Conservation (phyloP, 2,113 vertebrate species). For the Circaetus cinerascens region DNA sequence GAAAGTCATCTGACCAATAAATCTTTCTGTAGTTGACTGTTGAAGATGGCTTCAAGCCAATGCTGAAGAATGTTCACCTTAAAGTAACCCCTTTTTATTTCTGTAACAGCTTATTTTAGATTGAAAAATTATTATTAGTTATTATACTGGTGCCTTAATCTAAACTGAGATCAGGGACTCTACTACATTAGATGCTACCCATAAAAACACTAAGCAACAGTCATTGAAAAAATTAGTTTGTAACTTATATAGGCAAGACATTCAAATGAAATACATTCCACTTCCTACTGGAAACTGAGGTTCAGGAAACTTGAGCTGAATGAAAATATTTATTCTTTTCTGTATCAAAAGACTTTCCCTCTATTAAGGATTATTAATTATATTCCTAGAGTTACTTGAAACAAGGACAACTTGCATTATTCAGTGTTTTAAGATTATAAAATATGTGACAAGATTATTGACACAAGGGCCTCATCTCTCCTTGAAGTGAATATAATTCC, state of each 20-base stretch:
- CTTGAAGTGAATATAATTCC: conserved; percentile 58
- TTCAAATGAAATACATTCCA: neutral
- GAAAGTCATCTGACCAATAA: neutral
- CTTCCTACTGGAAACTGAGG: neutral
- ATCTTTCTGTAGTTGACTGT: neutral
- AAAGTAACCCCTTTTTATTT: neutral
- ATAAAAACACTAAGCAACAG: neutral
- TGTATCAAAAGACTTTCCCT: neutral
- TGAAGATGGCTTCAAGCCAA: neutral
- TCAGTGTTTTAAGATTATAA: neutral
- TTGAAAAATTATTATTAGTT: neutral
- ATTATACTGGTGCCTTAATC: neutral
- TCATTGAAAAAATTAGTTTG: neutral
- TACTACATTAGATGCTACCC: neutral
- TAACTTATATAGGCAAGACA: neutral
- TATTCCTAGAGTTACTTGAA: neutral
- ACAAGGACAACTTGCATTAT: neutral
- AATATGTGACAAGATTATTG: neutral
- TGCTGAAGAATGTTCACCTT: neutral
- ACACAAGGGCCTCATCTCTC: conserved; percentile 18
- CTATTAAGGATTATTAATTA: neutral
- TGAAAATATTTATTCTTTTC: neutral
- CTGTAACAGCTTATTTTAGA: neutral
- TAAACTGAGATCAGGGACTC: neutral
- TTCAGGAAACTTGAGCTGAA: neutral